Evolutionary conservation across 1,140 invertebrate species (phyloP).

Genomic region (Dendroctonus valens): DNA sequence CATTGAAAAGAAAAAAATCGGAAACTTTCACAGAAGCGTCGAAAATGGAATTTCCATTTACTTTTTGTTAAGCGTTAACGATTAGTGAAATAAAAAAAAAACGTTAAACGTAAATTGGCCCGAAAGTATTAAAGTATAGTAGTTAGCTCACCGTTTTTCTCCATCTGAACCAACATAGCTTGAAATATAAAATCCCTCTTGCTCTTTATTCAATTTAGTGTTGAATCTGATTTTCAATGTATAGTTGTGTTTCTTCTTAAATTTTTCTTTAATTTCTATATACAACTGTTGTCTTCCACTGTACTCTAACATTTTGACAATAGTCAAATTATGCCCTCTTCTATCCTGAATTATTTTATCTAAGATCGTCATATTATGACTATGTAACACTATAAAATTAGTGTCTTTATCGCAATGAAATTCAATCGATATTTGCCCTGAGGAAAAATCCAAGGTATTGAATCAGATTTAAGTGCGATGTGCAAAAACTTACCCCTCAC

Average conservation of each 20-base stretch:
- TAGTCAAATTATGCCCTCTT: constrained; percentile 68
- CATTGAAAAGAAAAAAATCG: too few species aligned
- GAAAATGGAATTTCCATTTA: too few species aligned
- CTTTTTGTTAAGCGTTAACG: too few species aligned
- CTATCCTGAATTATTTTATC: constrained; percentile 74
- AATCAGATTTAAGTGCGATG: not conserved
- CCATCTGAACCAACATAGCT: constrained; percentile 74
- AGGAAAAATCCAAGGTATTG: constrained; percentile 10
- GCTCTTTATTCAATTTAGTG: constrained; percentile 72
- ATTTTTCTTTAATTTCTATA: constrained; percentile 77
- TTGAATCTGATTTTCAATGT: constrained; percentile 82
- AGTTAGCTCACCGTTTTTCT: constrained; percentile 68
- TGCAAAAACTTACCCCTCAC: constrained; percentile 67
- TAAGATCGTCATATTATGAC: constrained; percentile 84
- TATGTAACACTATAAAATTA: constrained; percentile 87
- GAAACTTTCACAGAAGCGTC: too few species aligned
- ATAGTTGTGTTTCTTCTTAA: constrained; percentile 76
- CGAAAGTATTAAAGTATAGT: not conserved
- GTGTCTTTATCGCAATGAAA: constrained; percentile 80
- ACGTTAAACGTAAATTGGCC: not conserved
- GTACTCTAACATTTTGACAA: constrained; percentile 76
- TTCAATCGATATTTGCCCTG: constrained; percentile 83
- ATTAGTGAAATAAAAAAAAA: too few species aligned
- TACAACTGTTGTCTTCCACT: constrained; percentile 81
- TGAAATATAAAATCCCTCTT: constrained; percentile 91